phyloP scores from a whole-genome alignment of 92 coral and sea anemone species.

The Actinostola sp. region DNA sequence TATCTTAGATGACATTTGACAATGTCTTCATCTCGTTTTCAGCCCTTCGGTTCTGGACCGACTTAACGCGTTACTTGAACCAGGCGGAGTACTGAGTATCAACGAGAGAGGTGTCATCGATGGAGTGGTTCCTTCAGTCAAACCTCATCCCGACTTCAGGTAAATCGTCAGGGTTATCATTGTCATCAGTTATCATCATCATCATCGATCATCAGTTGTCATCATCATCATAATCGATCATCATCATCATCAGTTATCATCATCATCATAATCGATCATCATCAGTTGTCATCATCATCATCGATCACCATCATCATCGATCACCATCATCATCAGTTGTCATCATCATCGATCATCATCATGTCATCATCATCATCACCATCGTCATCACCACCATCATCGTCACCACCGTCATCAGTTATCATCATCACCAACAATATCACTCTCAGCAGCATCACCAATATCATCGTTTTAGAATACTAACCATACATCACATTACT shows the following conservation, averaged over 20 bases:
- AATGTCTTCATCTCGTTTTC: background rate
- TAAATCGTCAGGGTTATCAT: constrained; percentile 13
- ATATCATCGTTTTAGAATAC: no score
- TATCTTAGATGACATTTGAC: no score
- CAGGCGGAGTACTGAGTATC: constrained; percentile 82
- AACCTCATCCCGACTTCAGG: constrained; percentile 96
- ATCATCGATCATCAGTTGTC: background rate
- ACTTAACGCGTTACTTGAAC: constrained; percentile 90
- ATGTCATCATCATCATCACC: background rate
- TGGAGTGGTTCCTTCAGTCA: constrained; percentile 87
- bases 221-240: background rate
- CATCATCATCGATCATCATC: background rate
- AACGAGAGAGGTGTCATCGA: constrained; percentile 97
- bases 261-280: background rate
- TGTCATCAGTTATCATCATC: background rate
- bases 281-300: background rate
- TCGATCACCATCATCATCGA: no score
- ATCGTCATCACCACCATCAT: background rate
- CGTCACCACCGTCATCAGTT: background rate
- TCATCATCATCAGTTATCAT: background rate
- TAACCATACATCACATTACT: background rate
- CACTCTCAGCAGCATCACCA: background rate
- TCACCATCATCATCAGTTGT: background rate
- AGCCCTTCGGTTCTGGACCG: constrained; percentile 98
- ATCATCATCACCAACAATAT: no score